phyloP scores from a whole-genome alignment of 2,113 vertebrate species.

The Trichechus manatus region DNA sequence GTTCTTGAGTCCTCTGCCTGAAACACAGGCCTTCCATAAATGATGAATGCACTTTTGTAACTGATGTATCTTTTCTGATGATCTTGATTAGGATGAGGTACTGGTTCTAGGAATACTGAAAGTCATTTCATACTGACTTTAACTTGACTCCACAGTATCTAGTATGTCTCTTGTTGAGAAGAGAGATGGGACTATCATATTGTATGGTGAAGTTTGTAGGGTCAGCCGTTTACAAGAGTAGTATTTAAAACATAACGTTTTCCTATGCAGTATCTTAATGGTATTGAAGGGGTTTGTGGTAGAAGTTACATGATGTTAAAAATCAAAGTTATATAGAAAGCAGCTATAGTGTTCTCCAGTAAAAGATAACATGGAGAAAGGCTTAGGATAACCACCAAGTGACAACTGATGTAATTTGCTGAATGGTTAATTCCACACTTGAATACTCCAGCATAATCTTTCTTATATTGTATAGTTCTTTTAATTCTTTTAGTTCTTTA shows the following conservation, averaged over 20 bases:
- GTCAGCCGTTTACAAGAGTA: background rate
- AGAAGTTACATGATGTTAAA: slow-evolving; percentile 30
- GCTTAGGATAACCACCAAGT: slow-evolving; percentile 31
- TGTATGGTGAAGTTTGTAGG: slow-evolving; percentile 1
- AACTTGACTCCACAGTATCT: background rate
- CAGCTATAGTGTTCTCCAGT: slow-evolving; percentile 16
- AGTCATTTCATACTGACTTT: slow-evolving; percentile 47
- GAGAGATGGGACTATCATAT: slow-evolving; percentile 23
- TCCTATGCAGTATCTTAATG: background rate
- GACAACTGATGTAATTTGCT: slow-evolving; percentile 13
- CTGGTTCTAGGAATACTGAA: slow-evolving; percentile 7
- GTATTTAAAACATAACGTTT: background rate
- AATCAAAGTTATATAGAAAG: slow-evolving; percentile 26
- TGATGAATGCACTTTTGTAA: background rate
- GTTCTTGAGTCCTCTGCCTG: slow-evolving; percentile 15
- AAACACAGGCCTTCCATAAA: slow-evolving; percentile 21
- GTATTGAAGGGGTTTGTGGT: slow-evolving; percentile 24
- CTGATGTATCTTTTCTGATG: background rate
- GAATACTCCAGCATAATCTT: background rate
- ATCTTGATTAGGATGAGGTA: slow-evolving; percentile 28
- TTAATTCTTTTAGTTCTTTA: slow-evolving; percentile 9
- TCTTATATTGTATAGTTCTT: slow-evolving; percentile 7
- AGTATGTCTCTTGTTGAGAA: slow-evolving; percentile 12
- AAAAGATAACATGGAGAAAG: slow-evolving; percentile 21
- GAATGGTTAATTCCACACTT: background rate